Conservation (phyloP, 2,888 invertebrate species). For the Caenorhabditis macrosperma region DNA sequence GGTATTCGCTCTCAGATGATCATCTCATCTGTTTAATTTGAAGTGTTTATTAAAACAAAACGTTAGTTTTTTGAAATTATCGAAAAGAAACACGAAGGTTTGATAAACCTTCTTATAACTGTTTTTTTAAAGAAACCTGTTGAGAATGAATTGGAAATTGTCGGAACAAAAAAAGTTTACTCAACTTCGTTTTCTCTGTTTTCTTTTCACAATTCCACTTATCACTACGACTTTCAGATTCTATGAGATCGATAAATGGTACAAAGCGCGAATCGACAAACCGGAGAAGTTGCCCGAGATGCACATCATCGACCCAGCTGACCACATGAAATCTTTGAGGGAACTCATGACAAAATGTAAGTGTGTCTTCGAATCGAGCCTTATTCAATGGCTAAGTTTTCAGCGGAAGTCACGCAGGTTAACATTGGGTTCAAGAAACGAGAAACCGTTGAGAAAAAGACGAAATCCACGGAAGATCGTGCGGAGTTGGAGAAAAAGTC, state of each 20-base stretch:
- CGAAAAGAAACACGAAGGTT: no score
- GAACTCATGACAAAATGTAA: constrained; percentile 64
- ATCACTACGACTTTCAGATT: constrained; percentile 68
- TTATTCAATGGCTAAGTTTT: constrained; percentile 3
- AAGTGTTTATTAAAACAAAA: no score
- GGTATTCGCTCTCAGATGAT: not conserved
- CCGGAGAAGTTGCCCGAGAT: constrained; percentile 75
- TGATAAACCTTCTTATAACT: no score
- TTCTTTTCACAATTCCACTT: not conserved
- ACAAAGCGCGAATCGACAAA: constrained; percentile 80
- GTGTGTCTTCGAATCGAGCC: not conserved
- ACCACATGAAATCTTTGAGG: constrained; percentile 66
- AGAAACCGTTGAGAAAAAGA: constrained; percentile 23
- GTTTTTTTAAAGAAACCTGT: not conserved
- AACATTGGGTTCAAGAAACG: constrained; percentile 75
- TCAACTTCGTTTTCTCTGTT: not conserved
- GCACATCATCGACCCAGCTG: constrained; percentile 77
- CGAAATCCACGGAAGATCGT: constrained; percentile 54
- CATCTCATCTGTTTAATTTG: no score
- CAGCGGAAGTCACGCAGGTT: constrained; percentile 54
- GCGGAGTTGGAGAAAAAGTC: constrained; percentile 64
- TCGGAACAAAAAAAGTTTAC: not conserved
- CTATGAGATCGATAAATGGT: constrained; percentile 80
- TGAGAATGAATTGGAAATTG: not conserved
- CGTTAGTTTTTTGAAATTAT: no score